A percentile compares a stretch with the other conserved stretches of the same genome.
Evolutionary conservation across 2,113 vertebrate genomes (phyloP).

Genomic region (Aviceda subcristata): DNA sequence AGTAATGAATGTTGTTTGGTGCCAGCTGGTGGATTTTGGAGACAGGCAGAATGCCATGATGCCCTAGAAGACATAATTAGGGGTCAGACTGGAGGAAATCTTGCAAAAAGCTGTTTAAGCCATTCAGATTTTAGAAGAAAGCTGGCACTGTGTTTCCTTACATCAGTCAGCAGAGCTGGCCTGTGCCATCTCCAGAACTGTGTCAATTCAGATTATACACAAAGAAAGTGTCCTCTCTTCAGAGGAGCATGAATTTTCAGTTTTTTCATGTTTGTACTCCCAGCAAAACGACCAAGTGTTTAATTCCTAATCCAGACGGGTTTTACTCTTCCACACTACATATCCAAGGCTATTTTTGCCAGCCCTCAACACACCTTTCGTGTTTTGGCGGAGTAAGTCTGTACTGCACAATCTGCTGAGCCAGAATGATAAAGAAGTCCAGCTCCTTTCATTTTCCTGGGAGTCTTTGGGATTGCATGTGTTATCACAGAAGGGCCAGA

Average conservation of each 20-base stretch:
- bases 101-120: background rate
- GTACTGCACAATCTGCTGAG: background rate
- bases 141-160: background rate
- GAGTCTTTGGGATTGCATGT: background rate
- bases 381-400: background rate
- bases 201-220: background rate
- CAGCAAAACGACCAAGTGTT: background rate
- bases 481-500: background rate
- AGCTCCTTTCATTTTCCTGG: background rate
- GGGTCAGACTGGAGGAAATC: background rate
- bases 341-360: background rate
- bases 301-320: background rate
- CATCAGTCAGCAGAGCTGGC: background rate
- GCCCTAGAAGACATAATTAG: background rate
- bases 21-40: background rate
- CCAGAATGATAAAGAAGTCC: background rate
- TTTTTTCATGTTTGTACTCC: background rate
- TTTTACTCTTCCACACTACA: background rate
- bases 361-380: background rate
- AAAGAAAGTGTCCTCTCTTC: background rate
- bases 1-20: background rate
- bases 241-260: background rate
- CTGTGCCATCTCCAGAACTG: background rate
- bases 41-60: background rate
- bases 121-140: background rate